These are phyloP conservation scores for Proterorhinus semilunaris DNA, from an alignment of 2,113 vertebrate species.

Conservation along the genomic window DNA sequence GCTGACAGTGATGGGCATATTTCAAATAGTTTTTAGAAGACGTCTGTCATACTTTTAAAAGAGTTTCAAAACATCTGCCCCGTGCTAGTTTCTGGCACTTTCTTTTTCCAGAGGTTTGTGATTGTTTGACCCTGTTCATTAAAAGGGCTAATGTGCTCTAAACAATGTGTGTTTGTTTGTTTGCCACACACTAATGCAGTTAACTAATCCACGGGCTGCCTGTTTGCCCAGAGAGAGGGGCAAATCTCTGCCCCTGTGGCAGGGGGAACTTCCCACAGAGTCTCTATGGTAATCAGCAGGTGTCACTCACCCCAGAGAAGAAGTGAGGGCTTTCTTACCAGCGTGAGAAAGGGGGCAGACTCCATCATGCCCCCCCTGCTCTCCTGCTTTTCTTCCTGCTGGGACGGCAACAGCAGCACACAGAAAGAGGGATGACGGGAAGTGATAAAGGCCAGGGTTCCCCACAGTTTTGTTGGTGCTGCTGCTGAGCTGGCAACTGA, in stretches of 20 bases:
- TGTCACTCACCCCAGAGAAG: conserved; percentile 83
- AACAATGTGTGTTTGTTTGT: conserved; percentile 77
- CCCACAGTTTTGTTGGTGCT: conserved; percentile 78
- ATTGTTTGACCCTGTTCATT: conserved; percentile 42
- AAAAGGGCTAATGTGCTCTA: conserved; percentile 63
- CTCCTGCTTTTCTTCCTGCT: conserved; percentile 57
- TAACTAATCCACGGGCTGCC: conserved; percentile 79
- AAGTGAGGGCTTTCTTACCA: conserved; percentile 83
- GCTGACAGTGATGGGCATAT: conserved; percentile 13
- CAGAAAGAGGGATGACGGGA: conserved; percentile 57
- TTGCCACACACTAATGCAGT: conserved; percentile 75
- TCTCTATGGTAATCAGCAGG: conserved; percentile 93
- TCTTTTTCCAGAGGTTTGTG: conserved; percentile 15
- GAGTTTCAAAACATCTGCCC: conserved; percentile 8
- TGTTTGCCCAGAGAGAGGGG: conserved; percentile 75
- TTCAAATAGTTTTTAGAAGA: conserved; percentile 12
- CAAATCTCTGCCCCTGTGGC: conserved; percentile 71
- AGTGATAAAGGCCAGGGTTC: conserved; percentile 55
- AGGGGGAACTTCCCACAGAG: conserved; percentile 79
- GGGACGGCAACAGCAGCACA: conserved; percentile 64
- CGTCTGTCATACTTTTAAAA: conserved; percentile 6
- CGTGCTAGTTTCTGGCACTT: not conserved
- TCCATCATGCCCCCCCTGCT: conserved; percentile 52
- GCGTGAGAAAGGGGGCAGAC: conserved; percentile 85
- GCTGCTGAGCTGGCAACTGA: conserved; percentile 63